Evolutionary conservation across 2,113 vertebrate genomes (phyloP).

Genomic region (Mola mola): DNA sequence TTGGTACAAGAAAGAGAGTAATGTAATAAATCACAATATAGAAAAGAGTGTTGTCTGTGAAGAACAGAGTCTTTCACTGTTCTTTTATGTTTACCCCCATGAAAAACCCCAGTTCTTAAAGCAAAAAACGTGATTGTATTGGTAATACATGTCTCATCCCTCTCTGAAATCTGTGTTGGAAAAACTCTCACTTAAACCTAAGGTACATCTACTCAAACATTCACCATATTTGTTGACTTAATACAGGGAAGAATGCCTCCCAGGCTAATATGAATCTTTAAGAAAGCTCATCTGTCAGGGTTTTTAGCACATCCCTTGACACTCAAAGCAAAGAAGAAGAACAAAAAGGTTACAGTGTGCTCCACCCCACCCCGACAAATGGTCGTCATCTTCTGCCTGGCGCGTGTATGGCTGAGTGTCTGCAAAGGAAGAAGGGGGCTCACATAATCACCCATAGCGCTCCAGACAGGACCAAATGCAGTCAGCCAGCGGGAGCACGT

Average conservation of each 20-base stretch:
- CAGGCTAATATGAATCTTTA: background rate
- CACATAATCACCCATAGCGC: slow-evolving; percentile 58
- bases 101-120: too few relatives aligned
- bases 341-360: slow-evolving; percentile 61
- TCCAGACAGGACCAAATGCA: slow-evolving; percentile 75
- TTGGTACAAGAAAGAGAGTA: too few relatives aligned
- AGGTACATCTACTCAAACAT: too few relatives aligned
- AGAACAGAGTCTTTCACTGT: too few relatives aligned
- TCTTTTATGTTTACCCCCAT: too few relatives aligned
- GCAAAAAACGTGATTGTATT: too few relatives aligned
- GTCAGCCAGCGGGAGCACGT: slow-evolving; percentile 72
- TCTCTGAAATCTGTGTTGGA: too few relatives aligned
- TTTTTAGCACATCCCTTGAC: slow-evolving; percentile 65
- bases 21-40: too few relatives aligned
- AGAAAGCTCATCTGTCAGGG: slow-evolving; percentile 68
- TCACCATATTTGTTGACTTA: too few relatives aligned
- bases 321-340: slow-evolving; percentile 55
- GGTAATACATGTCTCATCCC: too few relatives aligned
- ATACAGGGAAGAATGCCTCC: background rate
- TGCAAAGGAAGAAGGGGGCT: slow-evolving; percentile 44
- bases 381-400: slow-evolving; percentile 42
- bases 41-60: too few relatives aligned
- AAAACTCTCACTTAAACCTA: too few relatives aligned
- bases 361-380: slow-evolving; percentile 23
- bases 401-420: slow-evolving; percentile 58